Evolutionary conservation across 1,140 invertebrate genomes (phyloP).

Genomic region (Globodera rostochiensis): DNA sequence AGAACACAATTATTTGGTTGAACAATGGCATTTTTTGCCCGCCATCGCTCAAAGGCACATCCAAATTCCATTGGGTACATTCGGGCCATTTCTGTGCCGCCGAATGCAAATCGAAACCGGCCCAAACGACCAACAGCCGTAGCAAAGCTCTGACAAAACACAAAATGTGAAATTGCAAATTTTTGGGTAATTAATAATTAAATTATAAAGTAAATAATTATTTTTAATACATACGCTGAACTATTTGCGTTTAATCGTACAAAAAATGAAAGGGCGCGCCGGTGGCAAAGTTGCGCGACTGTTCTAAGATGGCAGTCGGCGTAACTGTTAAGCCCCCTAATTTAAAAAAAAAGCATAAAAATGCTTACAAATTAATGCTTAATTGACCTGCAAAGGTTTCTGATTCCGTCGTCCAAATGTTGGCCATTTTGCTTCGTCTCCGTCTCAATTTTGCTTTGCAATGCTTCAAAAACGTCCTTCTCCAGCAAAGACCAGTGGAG

Average conservation of each 20-base stretch:
- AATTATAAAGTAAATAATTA: too few relatives aligned
- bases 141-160: constrained; percentile 13
- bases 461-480: constrained; percentile 22
- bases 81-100: constrained; percentile 14
- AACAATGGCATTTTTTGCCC: not conserved
- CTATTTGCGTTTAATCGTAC: constrained; percentile 23
- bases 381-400: not conserved
- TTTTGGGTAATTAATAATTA: too few relatives aligned
- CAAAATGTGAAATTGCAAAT: not conserved
- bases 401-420: too few relatives aligned
- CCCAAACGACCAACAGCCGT: constrained; percentile 17
- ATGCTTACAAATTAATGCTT: not conserved
- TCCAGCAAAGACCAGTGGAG: constrained; percentile 27
- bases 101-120: not conserved
- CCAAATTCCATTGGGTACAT: constrained; percentile 22
- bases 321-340: constrained; percentile 26
- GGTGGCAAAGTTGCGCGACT: constrained; percentile 19
- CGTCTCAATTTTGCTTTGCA: constrained; percentile 8
- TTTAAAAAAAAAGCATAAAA: not conserved
- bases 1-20: not conserved
- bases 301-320: constrained; percentile 26
- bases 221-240: constrained; percentile 9
- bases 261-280: constrained; percentile 22
- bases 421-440: not conserved
- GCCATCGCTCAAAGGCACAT: not conserved